Base-by-base conservation (phyloP, 1,140 invertebrate species). In the Chlorops oryzae region DNA sequence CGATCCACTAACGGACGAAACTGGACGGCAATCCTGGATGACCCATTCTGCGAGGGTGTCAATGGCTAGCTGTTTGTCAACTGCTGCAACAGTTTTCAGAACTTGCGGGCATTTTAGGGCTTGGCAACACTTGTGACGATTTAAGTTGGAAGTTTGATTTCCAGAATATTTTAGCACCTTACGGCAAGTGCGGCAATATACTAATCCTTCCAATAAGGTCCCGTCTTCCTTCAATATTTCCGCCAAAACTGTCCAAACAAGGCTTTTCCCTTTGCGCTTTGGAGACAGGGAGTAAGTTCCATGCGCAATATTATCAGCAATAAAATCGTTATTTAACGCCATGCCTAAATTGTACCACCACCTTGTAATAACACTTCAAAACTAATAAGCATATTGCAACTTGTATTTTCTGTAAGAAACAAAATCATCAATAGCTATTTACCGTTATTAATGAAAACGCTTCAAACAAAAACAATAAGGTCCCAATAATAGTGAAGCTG, bases 1-100 rank as follows among this genome's bases (percentile, higher is more conserved):
- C 23, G 50, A n/a, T 10, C 50, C 46, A 2, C 9, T 21, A 5
- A 57, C 47, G 17, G 54, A 24, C 15, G 50, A 52, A 47, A 52
- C 49, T 50, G 54, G 54, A 2, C 34, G 24, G 38, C 54, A 56
- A 32, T 56, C 46, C 38, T 56, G 20, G 2, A 17, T 32, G 9
- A 51, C 24, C 42, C 43, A 51, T 13, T 3, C 28, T 32, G 28
- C 15, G 15, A 9, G 15, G 9, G 28, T 32, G 15, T 32, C 28
- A 10, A 32, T 32, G n/a, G n/a, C n/a, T n/a, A n/a, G n/a, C n/a
- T n/a, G n/a, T n/a, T 32, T 32, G 28, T 32, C 28, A 32, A 10
- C 28, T 32, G 28, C 28, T 10, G 28, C 15, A 9, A 15, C 28
- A 32, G 15, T 32, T 10, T 15, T 32, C 15, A 32, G 15, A 32